Percentiles rank a stretch among this genome's conserved stretches.
These are phyloP conservation scores for Ptychoptera albimana DNA, from an alignment of 2,888 invertebrate species.

Conservation along the genomic window DNA sequence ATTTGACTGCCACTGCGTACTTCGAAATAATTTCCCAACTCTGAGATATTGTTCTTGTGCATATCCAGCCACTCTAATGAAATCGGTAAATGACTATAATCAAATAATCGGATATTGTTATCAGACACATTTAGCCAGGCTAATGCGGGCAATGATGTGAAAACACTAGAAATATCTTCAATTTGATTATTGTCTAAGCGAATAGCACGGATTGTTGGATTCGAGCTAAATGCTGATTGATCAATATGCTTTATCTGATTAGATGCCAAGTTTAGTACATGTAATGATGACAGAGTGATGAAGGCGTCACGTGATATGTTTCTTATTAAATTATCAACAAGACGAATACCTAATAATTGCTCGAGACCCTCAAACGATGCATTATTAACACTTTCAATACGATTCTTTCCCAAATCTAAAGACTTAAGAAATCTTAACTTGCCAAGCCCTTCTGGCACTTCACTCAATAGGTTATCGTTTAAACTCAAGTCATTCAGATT, in stretches of 20 bases:
- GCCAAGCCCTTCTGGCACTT: conserved; percentile 53
- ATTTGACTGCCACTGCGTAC: conserved; percentile 46
- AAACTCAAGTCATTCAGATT: conserved; percentile 62
- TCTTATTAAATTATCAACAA: conserved; percentile 65
- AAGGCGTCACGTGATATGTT: conserved; percentile 62
- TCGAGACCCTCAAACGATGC: conserved; percentile 57
- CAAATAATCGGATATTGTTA: conserved; percentile 63
- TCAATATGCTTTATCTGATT: conserved; percentile 64
- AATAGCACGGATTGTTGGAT: conserved; percentile 56
- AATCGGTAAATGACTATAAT: conserved; percentile 60
- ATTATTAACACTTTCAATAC: conserved; percentile 52
- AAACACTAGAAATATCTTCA: conserved; percentile 61
- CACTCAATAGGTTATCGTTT: conserved; percentile 53
- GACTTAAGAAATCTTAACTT: conserved; percentile 54
- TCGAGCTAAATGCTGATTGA: conserved; percentile 59
- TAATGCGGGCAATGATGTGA: conserved; percentile 54
- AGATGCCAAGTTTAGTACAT: conserved; percentile 64
- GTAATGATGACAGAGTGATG: conserved; percentile 49
- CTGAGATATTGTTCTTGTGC: conserved; percentile 61
- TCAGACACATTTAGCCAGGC: conserved; percentile 70
- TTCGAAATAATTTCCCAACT: conserved; percentile 56
- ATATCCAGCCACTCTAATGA: conserved; percentile 68
- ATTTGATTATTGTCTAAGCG: conserved; percentile 63
- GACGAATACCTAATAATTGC: conserved; percentile 55
- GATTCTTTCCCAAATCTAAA: conserved; percentile 69